phyloP scores from a whole-genome alignment of 2,113 vertebrate species.

The Zosterops lateralis region DNA sequence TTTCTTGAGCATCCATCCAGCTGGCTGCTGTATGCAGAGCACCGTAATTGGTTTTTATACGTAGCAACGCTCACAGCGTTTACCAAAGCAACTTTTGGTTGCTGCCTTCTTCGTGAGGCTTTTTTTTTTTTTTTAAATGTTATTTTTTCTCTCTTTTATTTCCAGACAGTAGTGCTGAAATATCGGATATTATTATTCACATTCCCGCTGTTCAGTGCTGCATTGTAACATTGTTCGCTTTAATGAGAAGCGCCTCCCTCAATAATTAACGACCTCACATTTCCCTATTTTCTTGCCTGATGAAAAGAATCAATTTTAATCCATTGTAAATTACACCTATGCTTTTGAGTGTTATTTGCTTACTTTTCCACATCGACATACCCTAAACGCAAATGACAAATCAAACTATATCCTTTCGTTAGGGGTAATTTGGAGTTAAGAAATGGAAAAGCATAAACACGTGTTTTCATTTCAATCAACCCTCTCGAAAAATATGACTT shows the following conservation, averaged over 20 bases:
- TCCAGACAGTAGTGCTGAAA: slow-evolving; percentile 65
- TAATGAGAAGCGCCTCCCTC: slow-evolving; percentile 81
- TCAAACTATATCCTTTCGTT: slow-evolving; percentile 52
- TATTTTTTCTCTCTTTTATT: not conserved
- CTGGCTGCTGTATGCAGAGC: slow-evolving; percentile 47
- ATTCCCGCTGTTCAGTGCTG: slow-evolving; percentile 70
- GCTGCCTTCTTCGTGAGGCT: slow-evolving; percentile 11
- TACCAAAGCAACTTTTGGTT: slow-evolving; percentile 64
- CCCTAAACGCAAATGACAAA: slow-evolving; percentile 49
- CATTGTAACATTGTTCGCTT: slow-evolving; percentile 76
- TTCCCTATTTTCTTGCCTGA: slow-evolving; percentile 84
- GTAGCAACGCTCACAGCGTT: slow-evolving; percentile 33
- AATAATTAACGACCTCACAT: slow-evolving; percentile 84
- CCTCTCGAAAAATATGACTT: not conserved
- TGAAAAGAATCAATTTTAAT: slow-evolving; percentile 88
- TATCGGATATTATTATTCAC: slow-evolving; percentile 71
- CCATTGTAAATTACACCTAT: slow-evolving; percentile 80
- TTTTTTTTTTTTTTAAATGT: not conserved
- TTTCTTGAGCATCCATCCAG: slow-evolving; percentile 54
- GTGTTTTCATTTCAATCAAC: slow-evolving; percentile 45
- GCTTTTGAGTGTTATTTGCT: slow-evolving; percentile 79
- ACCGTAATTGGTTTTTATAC: slow-evolving; percentile 67
- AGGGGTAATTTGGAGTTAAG: slow-evolving; percentile 37
- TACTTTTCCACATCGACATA: slow-evolving; percentile 66
- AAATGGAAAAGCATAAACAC: slow-evolving; percentile 27